Percentiles rank a stretch among this genome's conserved stretches.
Conservation (phyloP, 2,888 invertebrate genomes). For the Ophioninae sp. region DNA sequence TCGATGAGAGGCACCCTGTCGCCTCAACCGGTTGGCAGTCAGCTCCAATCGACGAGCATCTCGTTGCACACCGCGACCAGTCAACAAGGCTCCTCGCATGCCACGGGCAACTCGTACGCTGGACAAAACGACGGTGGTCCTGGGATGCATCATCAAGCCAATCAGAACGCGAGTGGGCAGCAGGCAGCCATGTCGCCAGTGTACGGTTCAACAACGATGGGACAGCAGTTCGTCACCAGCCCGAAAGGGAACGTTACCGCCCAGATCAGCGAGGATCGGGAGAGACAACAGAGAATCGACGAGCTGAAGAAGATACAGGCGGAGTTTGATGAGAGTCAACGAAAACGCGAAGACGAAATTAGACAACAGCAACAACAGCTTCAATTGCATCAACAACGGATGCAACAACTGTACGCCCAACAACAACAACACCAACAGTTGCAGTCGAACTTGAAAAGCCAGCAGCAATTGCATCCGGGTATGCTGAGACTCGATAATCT, state of each 20-base stretch:
- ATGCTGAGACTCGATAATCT: slow-evolving; percentile 79
- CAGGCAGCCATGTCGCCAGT: slow-evolving; percentile 65
- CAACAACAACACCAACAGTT: slow-evolving; percentile 74
- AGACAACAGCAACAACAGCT: slow-evolving; percentile 80
- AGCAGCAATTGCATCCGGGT: slow-evolving; percentile 73
- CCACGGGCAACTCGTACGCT: slow-evolving; percentile 66
- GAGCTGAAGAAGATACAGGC: slow-evolving; percentile 83
- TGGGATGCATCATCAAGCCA: slow-evolving; percentile 52
- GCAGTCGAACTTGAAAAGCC: slow-evolving; percentile 69
- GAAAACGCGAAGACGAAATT: slow-evolving; percentile 81
- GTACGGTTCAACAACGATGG: slow-evolving; percentile 66
- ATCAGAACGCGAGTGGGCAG: slow-evolving; percentile 48
- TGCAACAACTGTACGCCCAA: slow-evolving; percentile 63
- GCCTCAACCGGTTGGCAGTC: slow-evolving; percentile 78
- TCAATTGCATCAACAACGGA: slow-evolving; percentile 79
- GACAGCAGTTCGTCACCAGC: slow-evolving; percentile 69
- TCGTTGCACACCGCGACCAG: slow-evolving; percentile 76
- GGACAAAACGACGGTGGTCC: slow-evolving; percentile 66
- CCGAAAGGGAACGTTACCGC: slow-evolving; percentile 67
- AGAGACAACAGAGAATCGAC: slow-evolving; percentile 82
- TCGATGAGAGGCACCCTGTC: slow-evolving; percentile 73
- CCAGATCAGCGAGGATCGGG: slow-evolving; percentile 79
- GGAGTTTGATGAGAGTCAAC: slow-evolving; percentile 83
- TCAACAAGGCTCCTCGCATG: slow-evolving; percentile 68
- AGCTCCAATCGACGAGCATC: slow-evolving; percentile 76